phyloP scores from a whole-genome alignment of 2,888 invertebrate genomes.

The Thysanoteuthis rhombus region DNA sequence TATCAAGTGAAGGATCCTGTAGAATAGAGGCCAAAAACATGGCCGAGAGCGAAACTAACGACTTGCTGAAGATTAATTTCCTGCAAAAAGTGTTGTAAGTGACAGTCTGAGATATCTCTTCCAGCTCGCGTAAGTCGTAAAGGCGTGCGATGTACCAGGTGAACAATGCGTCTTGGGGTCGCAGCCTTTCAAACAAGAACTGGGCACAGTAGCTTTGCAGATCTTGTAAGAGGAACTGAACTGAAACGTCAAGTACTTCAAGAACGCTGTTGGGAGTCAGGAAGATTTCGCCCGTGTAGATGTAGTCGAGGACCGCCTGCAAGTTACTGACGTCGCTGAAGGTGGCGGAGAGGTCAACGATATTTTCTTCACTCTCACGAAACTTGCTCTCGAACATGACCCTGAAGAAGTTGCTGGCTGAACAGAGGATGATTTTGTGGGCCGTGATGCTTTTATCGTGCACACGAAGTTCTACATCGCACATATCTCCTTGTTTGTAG shows the following conservation, averaged over 20 bases:
- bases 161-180: not conserved
- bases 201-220: not conserved
- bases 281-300: constrained; percentile 19
- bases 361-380: not conserved
- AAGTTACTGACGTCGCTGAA: not conserved
- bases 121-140: not conserved
- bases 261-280: not conserved
- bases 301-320: not conserved
- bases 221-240: not conserved
- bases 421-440: not conserved
- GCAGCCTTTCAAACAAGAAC: not conserved
- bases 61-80: not conserved
- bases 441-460: not conserved
- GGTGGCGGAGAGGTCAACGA: not conserved
- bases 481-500: not conserved
- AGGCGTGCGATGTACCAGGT: not conserved
- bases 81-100: not conserved
- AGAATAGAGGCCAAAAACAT: not conserved
- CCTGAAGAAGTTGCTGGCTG: not conserved
- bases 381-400: not conserved
- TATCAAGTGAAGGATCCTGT: not conserved
- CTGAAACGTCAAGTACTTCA: not conserved
- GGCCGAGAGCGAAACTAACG: not conserved
- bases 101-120: not conserved
- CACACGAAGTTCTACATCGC: not conserved